Base-by-base conservation (phyloP, 2,113 vertebrate species). In the Equus przewalskii region DNA sequence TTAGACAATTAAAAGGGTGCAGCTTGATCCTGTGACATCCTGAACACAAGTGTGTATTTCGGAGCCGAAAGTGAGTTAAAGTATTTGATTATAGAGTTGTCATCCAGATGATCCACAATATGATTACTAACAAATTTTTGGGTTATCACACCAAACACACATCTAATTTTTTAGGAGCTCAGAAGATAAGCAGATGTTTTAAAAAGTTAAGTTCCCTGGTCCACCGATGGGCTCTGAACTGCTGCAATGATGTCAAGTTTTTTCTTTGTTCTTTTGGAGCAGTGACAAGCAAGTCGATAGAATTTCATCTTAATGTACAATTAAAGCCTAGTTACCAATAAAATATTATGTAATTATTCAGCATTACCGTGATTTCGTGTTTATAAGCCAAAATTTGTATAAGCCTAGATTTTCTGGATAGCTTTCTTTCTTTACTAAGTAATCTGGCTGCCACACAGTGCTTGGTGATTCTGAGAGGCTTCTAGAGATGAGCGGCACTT, bases 181-280 rank as follows among this genome's bases (percentile, higher is more conserved):
- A 73, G 24, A 9, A 80, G 5, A 65, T 1, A 51, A 88, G 24
- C 49, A 96, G 30, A 54, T 10, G 60, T 75, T 67, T 16, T 7
- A 70, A 1, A 21, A 84, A 85, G 76, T 60, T 87, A 65, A 44
- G 6, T 78, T 41, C 6, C 13, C 78, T 82, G 6, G 16, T 80
- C 24, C 18, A 72, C 8, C 13, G 14, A 67, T 81, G 10, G 33
- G 18, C 13, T 87, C 4, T 82, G 30, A 88, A 67, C 21, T 72
- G 4, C 30, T 86, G n/a, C 13, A 81, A n/a, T 11, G 26, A 16
- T 86, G 3, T 41, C 26, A 51, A 60, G 2, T 24, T 97, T 33
- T 26, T 92, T 83, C 11, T 94, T 76, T 94, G 46, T 85, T 73
- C 28, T 95, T 95, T 91, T 69, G 28, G 16, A 85, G 7, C 16